Evolutionary conservation across 2,797 vertebrate species (phyloP).

Genomic region (Takifugu rubripes): DNA sequence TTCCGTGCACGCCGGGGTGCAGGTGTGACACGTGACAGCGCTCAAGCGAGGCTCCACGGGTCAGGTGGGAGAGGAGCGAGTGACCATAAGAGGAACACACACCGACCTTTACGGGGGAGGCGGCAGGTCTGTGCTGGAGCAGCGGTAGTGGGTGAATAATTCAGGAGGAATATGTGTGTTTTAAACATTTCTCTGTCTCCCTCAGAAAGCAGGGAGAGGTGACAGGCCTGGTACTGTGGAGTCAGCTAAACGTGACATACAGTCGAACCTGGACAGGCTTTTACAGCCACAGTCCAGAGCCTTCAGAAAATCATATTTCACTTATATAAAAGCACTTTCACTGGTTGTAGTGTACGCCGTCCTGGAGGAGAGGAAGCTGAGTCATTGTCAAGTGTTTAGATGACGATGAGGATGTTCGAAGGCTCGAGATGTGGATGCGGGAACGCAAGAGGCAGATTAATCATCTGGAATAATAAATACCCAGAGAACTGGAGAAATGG

Average conservation of each 20-base stretch:
- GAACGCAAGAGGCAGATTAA: constrained; percentile 15
- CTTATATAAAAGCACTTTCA: no score
- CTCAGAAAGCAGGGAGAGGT: neutral
- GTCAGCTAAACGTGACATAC: neutral
- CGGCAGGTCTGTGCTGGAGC: constrained; percentile 35
- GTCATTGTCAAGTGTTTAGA: constrained; percentile 3
- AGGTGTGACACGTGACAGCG: no score
- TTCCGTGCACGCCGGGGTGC: no score
- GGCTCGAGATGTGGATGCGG: constrained; percentile 20
- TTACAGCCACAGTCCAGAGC: neutral
- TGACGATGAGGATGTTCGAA: neutral
- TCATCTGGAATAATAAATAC: constrained; percentile 3
- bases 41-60: no score
- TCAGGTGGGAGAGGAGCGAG: no score
- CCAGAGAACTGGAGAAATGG: constrained; percentile 9
- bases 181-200: neutral
- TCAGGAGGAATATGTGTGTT: constrained; percentile 17
- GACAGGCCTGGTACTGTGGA: neutral
- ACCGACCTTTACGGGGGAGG: neutral
- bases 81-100: no score
- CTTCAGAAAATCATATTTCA: neutral
- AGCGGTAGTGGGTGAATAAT: constrained; percentile 44
- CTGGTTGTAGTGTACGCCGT: no score
- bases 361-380: neutral
- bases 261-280: neutral